These are phyloP conservation scores for Hippolais icterina DNA, from an alignment of 2,113 vertebrate genomes.

Conservation along the genomic window DNA sequence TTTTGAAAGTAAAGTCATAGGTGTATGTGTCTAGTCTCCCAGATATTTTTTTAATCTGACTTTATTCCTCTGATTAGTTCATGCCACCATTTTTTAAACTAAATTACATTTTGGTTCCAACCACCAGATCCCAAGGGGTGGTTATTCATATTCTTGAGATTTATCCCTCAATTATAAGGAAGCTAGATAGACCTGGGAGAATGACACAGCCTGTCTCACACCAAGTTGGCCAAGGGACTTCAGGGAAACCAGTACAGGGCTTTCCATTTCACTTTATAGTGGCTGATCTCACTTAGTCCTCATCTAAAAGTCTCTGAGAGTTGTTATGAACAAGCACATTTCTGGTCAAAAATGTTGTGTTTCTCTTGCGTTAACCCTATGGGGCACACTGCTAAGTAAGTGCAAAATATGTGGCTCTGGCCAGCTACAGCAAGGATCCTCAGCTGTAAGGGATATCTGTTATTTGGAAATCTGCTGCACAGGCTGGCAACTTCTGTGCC, in stretches of 20 bases:
- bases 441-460: fast-evolving
- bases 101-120: neutral
- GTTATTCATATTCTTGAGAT: neutral
- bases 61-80: neutral
- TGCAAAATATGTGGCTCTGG: neutral
- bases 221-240: neutral
- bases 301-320: neutral
- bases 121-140: fast-evolving
- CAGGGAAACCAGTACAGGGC: neutral
- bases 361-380: neutral
- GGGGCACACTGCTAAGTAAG: neutral
- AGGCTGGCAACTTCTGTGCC: neutral
- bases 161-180: neutral
- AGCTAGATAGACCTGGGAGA: neutral
- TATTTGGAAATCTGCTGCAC: neutral
- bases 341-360: neutral
- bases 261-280: neutral
- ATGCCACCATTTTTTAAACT: neutral
- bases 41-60: neutral
- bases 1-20: neutral
- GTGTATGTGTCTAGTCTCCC: neutral
- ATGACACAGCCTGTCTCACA: neutral
- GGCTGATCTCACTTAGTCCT: neutral
- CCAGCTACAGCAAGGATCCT: neutral
- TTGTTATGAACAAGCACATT: neutral